These are phyloP conservation scores for Ivindomyrus marchei DNA, from an alignment of 2,113 vertebrate species.

Conservation along the genomic window DNA sequence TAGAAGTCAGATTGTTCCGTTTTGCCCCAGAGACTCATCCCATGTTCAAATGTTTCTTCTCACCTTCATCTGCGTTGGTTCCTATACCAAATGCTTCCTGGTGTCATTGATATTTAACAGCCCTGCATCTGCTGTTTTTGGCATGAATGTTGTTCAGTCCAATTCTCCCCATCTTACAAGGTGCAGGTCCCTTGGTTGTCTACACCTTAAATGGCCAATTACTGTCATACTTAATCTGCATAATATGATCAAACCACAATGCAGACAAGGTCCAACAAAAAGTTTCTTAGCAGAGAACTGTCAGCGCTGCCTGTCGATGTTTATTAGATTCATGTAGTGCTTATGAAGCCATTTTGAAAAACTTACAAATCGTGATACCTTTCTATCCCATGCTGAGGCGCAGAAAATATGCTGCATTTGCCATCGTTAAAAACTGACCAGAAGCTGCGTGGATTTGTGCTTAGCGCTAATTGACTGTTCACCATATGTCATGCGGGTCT, in stretches of 20 bases:
- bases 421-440: neutral
- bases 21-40: conserved; percentile 6
- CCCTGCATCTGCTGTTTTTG: neutral
- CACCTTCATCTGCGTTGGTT: neutral
- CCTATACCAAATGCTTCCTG: neutral
- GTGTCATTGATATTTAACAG: conserved; percentile 15
- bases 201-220: neutral
- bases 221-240: neutral
- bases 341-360: neutral
- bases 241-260: neutral
- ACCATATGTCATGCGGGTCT: neutral
- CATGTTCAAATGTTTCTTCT: conserved; percentile 16
- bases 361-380: neutral
- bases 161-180: neutral
- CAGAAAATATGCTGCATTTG: neutral
- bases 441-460: neutral
- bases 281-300: neutral
- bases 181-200: neutral
- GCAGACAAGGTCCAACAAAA: neutral
- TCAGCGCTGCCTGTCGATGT: neutral
- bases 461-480: neutral
- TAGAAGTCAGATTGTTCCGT: conserved; percentile 17
- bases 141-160: neutral
- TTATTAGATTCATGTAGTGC: neutral
- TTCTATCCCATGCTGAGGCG: neutral